These are phyloP conservation scores for Apostichopus japonicus DNA, from an alignment of 35 echinoderm and acorn worm species.

Conservation along the genomic window DNA sequence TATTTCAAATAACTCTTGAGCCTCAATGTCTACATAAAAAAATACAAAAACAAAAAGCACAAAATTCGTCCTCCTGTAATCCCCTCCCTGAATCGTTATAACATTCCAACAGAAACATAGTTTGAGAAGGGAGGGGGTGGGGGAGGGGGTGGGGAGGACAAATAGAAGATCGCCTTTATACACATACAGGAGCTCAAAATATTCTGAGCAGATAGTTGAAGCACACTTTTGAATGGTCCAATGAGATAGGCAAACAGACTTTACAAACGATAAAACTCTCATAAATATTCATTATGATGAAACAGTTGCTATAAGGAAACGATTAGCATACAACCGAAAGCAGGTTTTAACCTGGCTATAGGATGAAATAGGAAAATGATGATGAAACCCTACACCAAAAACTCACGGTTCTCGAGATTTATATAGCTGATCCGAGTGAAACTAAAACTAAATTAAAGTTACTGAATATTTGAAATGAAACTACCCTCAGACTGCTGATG, in stretches of 20 bases:
- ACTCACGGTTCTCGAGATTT: too few relatives aligned
- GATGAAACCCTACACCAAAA: too few relatives aligned
- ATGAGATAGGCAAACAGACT: background rate
- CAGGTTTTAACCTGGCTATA: too few relatives aligned
- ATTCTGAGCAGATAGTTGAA: constrained; percentile 12
- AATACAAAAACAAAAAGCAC: background rate
- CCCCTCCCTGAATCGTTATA: background rate
- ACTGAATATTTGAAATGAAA: too few relatives aligned
- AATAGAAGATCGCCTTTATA: background rate
- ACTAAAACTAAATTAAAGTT: too few relatives aligned
- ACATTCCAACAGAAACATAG: background rate
- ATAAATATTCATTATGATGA: background rate
- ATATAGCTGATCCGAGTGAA: too few relatives aligned
- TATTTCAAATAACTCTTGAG: background rate
- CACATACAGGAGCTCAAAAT: background rate
- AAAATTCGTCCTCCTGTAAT: background rate
- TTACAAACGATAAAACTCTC: background rate
- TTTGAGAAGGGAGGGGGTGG: background rate
- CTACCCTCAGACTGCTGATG: too few relatives aligned
- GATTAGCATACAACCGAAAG: too few relatives aligned
- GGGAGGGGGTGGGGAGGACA: too few relatives aligned
- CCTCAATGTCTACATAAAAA: constrained; percentile 19
- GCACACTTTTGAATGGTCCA: constrained; percentile 14
- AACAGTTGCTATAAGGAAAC: too few relatives aligned
- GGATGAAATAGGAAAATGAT: too few relatives aligned